Evolutionary conservation across 2,888 invertebrate genomes (phyloP).

Genomic region (Lepetodrilus schrolli): DNA sequence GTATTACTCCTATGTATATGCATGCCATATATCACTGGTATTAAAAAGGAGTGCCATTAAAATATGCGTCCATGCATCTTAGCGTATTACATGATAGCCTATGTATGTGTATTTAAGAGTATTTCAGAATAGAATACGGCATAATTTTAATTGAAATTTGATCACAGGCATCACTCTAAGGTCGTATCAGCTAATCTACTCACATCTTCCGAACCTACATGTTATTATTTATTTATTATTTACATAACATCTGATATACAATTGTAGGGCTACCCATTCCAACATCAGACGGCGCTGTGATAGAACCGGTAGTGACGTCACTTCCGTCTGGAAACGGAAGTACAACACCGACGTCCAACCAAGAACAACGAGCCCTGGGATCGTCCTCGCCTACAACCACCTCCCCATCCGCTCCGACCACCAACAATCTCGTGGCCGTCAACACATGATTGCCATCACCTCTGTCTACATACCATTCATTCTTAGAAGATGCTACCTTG

Average conservation of each 20-base stretch:
- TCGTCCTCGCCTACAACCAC: conserved; percentile 34
- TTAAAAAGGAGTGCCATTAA: too few relatives aligned
- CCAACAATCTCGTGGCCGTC: conserved; percentile 67
- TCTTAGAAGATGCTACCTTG: background rate
- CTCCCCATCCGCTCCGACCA: conserved; percentile 57
- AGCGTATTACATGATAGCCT: too few relatives aligned
- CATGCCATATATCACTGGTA: too few relatives aligned
- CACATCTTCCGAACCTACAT: too few relatives aligned
- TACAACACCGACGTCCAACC: conserved; percentile 20
- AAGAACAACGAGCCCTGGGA: conserved; percentile 30
- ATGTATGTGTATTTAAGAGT: too few relatives aligned
- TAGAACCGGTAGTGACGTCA: conserved; percentile 52
- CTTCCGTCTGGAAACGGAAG: conserved; percentile 42
- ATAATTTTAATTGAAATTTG: too few relatives aligned
- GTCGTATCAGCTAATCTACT: too few relatives aligned
- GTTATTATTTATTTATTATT: too few relatives aligned
- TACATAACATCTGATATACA: background rate
- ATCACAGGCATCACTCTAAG: too few relatives aligned
- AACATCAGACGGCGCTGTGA: conserved; percentile 57
- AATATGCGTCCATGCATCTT: too few relatives aligned
- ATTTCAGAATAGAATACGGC: too few relatives aligned
- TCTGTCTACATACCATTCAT: conserved; percentile 9
- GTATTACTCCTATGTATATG: too few relatives aligned
- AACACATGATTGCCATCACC: conserved; percentile 57
- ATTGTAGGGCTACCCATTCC: conserved; percentile 28